Evolutionary conservation across 2,797 vertebrate genomes (phyloP).

Genomic region (Gymnoscopelus microlampas): DNA sequence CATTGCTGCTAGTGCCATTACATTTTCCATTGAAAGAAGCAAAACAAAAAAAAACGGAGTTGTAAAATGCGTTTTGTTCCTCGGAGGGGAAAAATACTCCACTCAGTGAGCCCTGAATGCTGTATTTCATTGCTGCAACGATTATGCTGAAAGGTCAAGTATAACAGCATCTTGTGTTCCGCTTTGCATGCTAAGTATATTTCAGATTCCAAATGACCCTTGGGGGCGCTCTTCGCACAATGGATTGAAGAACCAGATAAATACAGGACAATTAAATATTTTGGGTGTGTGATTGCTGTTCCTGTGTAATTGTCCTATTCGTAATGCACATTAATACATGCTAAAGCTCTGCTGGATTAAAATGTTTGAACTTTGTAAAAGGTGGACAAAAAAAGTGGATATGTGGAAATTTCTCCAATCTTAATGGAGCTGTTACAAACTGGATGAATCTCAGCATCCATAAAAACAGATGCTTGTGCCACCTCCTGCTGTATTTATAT

Average conservation of each 20-base stretch:
- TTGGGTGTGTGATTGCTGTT: constrained; percentile 96
- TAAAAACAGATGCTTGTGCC: too few species aligned
- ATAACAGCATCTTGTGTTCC: constrained; percentile 98
- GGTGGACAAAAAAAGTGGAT: constrained; percentile 8
- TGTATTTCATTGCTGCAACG: constrained; percentile 97
- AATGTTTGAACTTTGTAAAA: constrained; percentile 66
- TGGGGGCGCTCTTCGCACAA: constrained; percentile 93
- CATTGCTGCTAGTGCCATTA: constrained; percentile 89
- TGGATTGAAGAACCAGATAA: constrained; percentile 96
- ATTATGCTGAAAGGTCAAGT: constrained; percentile 99
- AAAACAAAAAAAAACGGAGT: constrained; percentile 85
- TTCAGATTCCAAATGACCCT: constrained; percentile 98
- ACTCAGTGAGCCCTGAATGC: constrained; percentile 94
- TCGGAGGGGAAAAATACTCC: constrained; percentile 84
- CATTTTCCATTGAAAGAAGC: constrained; percentile 89
- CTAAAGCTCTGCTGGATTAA: constrained; percentile 42
- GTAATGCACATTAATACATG: constrained; percentile 69
- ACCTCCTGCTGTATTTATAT: too few species aligned
- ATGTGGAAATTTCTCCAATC: not conserved
- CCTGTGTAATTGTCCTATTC: constrained; percentile 91
- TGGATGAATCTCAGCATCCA: too few species aligned
- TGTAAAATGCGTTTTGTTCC: constrained; percentile 93
- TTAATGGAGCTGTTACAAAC: too few species aligned
- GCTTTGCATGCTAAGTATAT: constrained; percentile 99
- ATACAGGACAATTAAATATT: constrained; percentile 98